A percentile compares a stretch with the other conserved stretches of the same genome.
Conservation (phyloP, 2,113 vertebrate genomes). For the Recurvirostra avosetta region DNA sequence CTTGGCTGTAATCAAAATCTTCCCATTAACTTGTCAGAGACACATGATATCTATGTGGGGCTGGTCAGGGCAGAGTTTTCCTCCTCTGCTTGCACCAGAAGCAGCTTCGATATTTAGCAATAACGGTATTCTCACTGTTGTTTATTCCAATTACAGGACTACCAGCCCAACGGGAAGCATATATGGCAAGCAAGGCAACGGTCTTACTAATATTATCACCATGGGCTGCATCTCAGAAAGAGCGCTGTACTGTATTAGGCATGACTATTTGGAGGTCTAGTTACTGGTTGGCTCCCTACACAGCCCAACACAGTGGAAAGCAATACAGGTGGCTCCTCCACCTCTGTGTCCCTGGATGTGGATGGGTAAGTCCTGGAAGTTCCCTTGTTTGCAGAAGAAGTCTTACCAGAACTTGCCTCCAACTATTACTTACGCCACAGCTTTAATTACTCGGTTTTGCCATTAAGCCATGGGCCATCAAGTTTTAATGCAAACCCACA, state of each 20-base stretch:
- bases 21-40: neutral
- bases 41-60: no score
- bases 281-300: neutral
- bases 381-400: constrained; percentile 42
- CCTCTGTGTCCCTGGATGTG: neutral
- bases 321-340: neutral
- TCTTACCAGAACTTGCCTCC: constrained; percentile 18
- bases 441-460: constrained; percentile 27
- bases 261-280: neutral
- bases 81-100: neutral
- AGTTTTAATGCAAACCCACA: constrained; percentile 58
- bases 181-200: neutral
- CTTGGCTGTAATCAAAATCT: neutral
- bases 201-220: neutral
- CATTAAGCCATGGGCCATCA: constrained; percentile 58
- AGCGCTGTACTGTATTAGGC: neutral
- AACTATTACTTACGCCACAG: neutral
- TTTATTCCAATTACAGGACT: neutral
- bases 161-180: neutral
- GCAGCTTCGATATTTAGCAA: neutral
- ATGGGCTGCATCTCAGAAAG: neutral
- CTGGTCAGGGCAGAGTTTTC: neutral
- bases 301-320: neutral
- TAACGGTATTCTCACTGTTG: neutral
- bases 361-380: neutral